Evolutionary conservation across 2,797 vertebrate species (phyloP).

Genomic region (Sebastes wilsoni): DNA sequence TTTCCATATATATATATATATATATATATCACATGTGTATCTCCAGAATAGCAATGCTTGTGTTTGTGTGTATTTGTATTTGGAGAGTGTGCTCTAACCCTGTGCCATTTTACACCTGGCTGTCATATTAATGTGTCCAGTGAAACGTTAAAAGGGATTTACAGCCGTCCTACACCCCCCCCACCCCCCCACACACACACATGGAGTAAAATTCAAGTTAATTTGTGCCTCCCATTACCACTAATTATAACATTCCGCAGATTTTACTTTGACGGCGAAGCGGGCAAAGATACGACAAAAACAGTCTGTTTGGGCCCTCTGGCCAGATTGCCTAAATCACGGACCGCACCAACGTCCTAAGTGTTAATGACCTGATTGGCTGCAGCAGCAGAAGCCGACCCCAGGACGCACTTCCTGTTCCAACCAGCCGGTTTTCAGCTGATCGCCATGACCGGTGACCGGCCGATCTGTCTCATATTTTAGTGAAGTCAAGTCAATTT

Average conservation of each 20-base stretch:
- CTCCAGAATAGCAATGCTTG: not conserved
- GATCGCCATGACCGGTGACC: too few species aligned
- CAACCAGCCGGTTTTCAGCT: too few species aligned
- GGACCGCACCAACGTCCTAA: not conserved
- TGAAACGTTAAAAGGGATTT: conserved; percentile 73
- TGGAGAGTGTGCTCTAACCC: conserved; percentile 4
- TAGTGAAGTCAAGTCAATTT: too few species aligned
- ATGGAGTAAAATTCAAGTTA: conserved; percentile 56
- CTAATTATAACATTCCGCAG: conserved; percentile 72
- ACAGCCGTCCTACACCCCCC: conserved; percentile 38
- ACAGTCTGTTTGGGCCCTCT: conserved; percentile 31
- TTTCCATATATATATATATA: not conserved
- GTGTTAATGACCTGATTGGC: conserved; percentile 14
- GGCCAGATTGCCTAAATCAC: conserved; percentile 31
- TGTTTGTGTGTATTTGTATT: not conserved
- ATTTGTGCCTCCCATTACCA: conserved; percentile 60
- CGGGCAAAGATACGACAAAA: conserved; percentile 15
- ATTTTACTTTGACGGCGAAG: conserved; percentile 52
- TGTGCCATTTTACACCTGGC: conserved; percentile 63
- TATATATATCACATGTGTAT: not conserved
- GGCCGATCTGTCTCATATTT: too few species aligned
- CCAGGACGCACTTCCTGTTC: conserved; percentile 36
- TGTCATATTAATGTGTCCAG: conserved; percentile 56
- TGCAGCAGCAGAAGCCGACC: not conserved
- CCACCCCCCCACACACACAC: conserved; percentile 20